Conservation (phyloP, 2,888 invertebrate genomes). For the Rugalucina vietnamica region DNA sequence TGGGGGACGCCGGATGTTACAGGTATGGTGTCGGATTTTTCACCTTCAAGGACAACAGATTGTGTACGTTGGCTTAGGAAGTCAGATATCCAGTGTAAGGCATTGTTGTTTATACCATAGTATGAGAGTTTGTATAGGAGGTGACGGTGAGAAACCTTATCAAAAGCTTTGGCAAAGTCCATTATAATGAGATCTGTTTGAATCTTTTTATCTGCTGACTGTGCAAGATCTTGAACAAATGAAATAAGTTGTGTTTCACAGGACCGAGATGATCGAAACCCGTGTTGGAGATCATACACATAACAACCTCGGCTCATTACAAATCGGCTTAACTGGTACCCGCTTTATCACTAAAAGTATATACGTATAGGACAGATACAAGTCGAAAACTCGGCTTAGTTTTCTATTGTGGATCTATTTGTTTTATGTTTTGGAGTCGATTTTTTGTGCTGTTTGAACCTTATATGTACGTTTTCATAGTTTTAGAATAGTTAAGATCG, state of each 20-base stretch:
- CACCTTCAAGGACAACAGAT: conserved; percentile 5
- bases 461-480: no score
- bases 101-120: not conserved
- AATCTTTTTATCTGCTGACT: no score
- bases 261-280: not conserved
- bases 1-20: not conserved
- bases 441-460: no score
- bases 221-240: not conserved
- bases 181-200: not conserved
- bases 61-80: not conserved
- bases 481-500: no score
- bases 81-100: not conserved
- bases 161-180: conserved; percentile 6
- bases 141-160: not conserved
- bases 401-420: no score
- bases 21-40: not conserved
- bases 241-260: conserved; percentile 9
- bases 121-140: not conserved
- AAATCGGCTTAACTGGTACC: no score
- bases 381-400: no score
- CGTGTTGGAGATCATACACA: not conserved
- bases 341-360: no score
- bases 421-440: no score
- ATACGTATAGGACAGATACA: no score
- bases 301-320: no score